phyloP scores from a whole-genome alignment of 2,888 invertebrate species.

The Julus scandinavius region DNA sequence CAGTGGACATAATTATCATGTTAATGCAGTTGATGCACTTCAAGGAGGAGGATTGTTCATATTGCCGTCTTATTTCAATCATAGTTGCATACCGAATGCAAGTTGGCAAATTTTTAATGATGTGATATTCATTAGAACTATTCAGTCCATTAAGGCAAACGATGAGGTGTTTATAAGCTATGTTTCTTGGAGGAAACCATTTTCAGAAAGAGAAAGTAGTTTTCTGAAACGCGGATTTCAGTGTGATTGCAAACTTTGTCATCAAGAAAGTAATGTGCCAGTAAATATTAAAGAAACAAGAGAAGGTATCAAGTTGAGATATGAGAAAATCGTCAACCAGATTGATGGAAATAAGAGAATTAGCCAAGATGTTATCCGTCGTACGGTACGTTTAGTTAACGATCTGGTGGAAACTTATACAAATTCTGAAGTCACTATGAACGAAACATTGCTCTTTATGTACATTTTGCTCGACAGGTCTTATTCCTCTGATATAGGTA shows the following conservation, averaged over 20 bases:
- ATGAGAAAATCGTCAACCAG: not conserved
- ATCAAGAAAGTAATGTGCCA: not conserved
- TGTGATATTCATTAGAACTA: constrained; percentile 36
- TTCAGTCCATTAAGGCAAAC: not conserved
- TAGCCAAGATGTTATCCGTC: not conserved
- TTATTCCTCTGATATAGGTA: not conserved
- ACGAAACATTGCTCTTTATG: not conserved
- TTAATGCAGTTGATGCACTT: not conserved
- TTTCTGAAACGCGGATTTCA: not conserved
- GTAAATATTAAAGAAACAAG: not conserved
- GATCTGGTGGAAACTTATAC: not conserved
- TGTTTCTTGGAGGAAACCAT: not conserved
- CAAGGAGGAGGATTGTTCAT: not conserved
- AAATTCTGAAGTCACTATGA: not conserved
- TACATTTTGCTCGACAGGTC: not conserved
- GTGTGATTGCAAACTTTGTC: not conserved
- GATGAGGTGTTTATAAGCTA: not conserved
- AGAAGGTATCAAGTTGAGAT: not conserved
- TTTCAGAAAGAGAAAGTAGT: not conserved
- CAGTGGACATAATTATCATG: not conserved
- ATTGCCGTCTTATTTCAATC: constrained; percentile 38
- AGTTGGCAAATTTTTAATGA: constrained; percentile 2
- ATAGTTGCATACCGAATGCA: constrained; percentile 44
- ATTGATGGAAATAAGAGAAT: not conserved
- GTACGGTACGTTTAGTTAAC: not conserved